Evolutionary conservation across 2,888 invertebrate species (phyloP), one percentile per base, ranked within the genome.

Genomic region (Netelia inedita): DNA sequence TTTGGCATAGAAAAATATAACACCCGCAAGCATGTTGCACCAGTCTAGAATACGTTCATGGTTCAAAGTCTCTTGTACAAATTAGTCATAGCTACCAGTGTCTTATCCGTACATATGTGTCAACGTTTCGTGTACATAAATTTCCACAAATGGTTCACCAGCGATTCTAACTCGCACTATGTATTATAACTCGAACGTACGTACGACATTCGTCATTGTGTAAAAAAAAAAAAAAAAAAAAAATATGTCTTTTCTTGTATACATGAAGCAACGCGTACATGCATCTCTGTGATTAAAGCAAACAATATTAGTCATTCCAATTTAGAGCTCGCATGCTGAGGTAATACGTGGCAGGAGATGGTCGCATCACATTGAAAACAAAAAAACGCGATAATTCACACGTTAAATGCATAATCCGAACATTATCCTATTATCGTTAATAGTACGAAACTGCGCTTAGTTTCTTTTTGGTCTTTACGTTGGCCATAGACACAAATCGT

Each of bases 211-310:
- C 68, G 43, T 74, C 65, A 73, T 79, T 76, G 75, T 83, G 61
- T 65, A 65, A 76, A 74, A 46, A 16, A 57, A 61, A 68, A 16
- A 57, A 61, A 68, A n/a, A n/a, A 65, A 76, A 74, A 46, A 16
- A 57, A 61, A 68, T 75, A 76, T 79, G 80, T 86, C 59, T 85
- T 46, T 69, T 53, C 66, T 87, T 82, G 85, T 79, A 88, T 90
- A 90, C 90, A 91, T 91, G 90, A 88, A 79, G 84, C 69, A 78
- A 19, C 53, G 72, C 72, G 80, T 79, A 86, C 87, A 87, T 89
- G 89, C 87, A 86, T 85, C 68, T 87, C 87, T 90, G 90, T 90
- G 90, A 91, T 89, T 85, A 79, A 87, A 79, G 65, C 86, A 87
- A 76, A 82, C 21, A 41, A 41, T 69, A 76, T 76, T 86, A 87